Percentiles rank a stretch among this genome's conserved stretches.
Evolutionary conservation across 2,113 vertebrate species (phyloP).

Genomic region (Syngnathus typhle): DNA sequence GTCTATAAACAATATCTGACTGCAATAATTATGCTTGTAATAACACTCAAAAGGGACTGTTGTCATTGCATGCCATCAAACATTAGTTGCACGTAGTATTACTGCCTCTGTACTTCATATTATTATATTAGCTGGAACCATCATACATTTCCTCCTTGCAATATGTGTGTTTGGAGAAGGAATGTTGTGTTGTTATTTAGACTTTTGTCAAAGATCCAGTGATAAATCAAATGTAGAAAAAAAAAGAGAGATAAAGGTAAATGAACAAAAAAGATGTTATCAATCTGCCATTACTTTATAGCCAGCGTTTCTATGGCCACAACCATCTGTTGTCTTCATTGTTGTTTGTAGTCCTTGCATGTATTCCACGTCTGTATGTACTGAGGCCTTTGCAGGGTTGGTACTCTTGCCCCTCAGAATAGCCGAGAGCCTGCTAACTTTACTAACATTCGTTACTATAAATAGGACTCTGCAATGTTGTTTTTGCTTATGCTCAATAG

Average conservation of each 20-base stretch:
- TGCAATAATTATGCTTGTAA: slow-evolving; percentile 22
- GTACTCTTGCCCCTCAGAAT: slow-evolving; percentile 50
- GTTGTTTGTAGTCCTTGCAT: slow-evolving; percentile 35
- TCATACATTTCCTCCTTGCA: slow-evolving; percentile 26
- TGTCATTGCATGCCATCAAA: not conserved
- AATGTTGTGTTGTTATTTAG: slow-evolving; percentile 20
- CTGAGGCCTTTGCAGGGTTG: slow-evolving; percentile 41
- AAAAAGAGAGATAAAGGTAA: slow-evolving; percentile 37
- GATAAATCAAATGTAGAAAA: slow-evolving; percentile 46
- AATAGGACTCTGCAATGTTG: slow-evolving; percentile 54
- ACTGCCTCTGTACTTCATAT: slow-evolving; percentile 6
- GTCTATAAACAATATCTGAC: slow-evolving; percentile 50
- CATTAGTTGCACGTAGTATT: not conserved
- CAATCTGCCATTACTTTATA: slow-evolving; percentile 51
- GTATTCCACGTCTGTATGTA: slow-evolving; percentile 27
- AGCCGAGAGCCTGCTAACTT: slow-evolving; percentile 53
- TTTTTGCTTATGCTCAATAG: slow-evolving; percentile 33
- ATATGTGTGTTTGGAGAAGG: slow-evolving; percentile 9
- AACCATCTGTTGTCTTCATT: slow-evolving; percentile 63
- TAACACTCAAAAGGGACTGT: not conserved
- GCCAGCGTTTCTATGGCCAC: slow-evolving; percentile 40
- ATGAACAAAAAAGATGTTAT: slow-evolving; percentile 51
- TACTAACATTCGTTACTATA: slow-evolving; percentile 61
- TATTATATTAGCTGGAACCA: slow-evolving; percentile 17
- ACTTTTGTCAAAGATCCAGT: slow-evolving; percentile 39